Percentiles rank a stretch among this genome's conserved stretches.
phyloP scores from a whole-genome alignment of 2,888 invertebrate species.

The Melanostoma mellinum region DNA sequence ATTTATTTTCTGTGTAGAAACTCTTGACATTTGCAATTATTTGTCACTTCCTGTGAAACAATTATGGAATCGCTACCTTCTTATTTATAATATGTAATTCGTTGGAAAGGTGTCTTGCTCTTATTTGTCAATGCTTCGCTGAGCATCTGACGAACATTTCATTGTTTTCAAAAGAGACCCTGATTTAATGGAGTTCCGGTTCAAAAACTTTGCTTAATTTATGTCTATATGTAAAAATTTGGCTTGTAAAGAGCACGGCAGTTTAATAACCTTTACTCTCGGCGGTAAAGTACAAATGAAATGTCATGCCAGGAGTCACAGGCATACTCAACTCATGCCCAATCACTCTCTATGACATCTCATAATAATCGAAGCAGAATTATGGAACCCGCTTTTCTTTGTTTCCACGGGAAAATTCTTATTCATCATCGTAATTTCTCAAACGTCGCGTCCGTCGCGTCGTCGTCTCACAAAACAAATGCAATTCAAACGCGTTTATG shows the following conservation, averaged over 20 bases:
- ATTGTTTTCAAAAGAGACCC: constrained; percentile 56
- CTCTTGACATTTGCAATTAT: constrained; percentile 59
- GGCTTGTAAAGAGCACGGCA: constrained; percentile 36
- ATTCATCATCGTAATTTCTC: constrained; percentile 57
- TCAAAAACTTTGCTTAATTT: constrained; percentile 67
- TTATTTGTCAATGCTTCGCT: constrained; percentile 63
- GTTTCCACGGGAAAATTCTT: constrained; percentile 29
- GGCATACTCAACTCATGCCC: background rate
- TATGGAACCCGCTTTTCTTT: constrained; percentile 43
- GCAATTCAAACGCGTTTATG: constrained; percentile 8
- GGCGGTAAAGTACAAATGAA: constrained; percentile 23
- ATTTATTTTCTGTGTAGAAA: constrained; percentile 19
- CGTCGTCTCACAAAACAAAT: constrained; percentile 18
- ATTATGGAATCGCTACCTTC: constrained; percentile 57
- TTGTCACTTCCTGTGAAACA: constrained; percentile 64
- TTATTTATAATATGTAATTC: constrained; percentile 18
- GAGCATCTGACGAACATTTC: constrained; percentile 64
- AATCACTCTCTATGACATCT: constrained; percentile 55
- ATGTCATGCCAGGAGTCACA: constrained; percentile 32
- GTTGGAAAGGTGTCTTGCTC: constrained; percentile 49
- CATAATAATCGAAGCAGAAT: constrained; percentile 55
- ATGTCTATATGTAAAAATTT: constrained; percentile 54
- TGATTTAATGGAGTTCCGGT: constrained; percentile 67
- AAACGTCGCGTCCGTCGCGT: background rate
- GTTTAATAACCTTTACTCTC: constrained; percentile 51